These are phyloP conservation scores for Drosophila melanica DNA, from an alignment of 1,140 invertebrate species.

Conservation along the genomic window DNA sequence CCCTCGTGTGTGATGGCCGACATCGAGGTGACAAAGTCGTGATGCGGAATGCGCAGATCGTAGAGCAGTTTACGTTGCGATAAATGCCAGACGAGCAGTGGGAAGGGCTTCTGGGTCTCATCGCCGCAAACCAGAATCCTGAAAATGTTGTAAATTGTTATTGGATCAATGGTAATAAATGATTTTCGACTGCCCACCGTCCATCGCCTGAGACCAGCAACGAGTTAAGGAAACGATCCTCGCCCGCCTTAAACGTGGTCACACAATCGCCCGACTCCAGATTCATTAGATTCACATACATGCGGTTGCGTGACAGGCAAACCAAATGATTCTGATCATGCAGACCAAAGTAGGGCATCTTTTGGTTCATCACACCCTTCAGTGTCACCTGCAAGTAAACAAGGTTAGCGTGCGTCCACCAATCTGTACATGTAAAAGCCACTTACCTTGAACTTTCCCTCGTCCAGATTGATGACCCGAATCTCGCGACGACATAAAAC, in stretches of 20 bases:
- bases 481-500: constrained; percentile 92
- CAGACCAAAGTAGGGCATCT: constrained; percentile 94
- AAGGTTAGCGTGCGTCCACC: too few relatives aligned
- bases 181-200: constrained; percentile 84
- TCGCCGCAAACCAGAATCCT: constrained; percentile 94
- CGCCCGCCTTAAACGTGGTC: constrained; percentile 94
- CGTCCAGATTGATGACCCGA: constrained; percentile 90
- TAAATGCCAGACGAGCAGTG: constrained; percentile 94
- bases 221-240: constrained; percentile 94
- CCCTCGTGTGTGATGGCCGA: constrained; percentile 94
- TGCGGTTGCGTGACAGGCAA: constrained; percentile 92
- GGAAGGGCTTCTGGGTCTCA: constrained; percentile 95
- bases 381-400: constrained; percentile 85
- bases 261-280: constrained; percentile 91
- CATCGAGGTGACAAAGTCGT: constrained; percentile 93
- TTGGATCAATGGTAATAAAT: background rate
- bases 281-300: constrained; percentile 96
- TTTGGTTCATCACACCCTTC: constrained; percentile 95
- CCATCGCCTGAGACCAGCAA: constrained; percentile 94
- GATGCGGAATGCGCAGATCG: constrained; percentile 93
- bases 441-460: constrained; percentile 85
- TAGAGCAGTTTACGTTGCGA: constrained; percentile 92
- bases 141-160: constrained; percentile 16
- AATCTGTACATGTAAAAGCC: background rate
- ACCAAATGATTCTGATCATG: constrained; percentile 92